These are phyloP conservation scores for Pundamilia nyererei DNA, from an alignment of 2,113 vertebrate species.

Conservation along the genomic window DNA sequence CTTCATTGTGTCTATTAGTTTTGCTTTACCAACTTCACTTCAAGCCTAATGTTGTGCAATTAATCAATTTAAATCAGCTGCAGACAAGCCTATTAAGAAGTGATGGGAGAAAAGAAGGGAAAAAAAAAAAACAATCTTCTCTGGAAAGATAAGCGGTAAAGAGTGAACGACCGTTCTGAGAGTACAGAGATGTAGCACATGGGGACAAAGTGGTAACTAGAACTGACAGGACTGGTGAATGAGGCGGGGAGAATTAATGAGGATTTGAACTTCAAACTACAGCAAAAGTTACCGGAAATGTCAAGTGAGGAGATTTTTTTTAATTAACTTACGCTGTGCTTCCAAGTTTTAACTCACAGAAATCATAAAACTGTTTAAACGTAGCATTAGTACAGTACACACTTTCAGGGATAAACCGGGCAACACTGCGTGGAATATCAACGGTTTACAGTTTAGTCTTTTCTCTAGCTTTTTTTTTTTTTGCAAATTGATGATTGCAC, in stretches of 20 bases:
- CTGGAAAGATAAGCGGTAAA: slow-evolving; percentile 5
- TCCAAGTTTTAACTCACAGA: background rate
- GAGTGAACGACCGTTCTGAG: background rate
- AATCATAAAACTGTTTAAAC: background rate
- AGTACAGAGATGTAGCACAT: background rate
- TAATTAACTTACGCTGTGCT: background rate
- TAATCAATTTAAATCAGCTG: slow-evolving; percentile 30
- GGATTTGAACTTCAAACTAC: background rate
- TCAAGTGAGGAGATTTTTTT: background rate
- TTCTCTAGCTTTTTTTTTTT: background rate
- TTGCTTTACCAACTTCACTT: background rate
- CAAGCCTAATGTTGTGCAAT: slow-evolving; percentile 13
- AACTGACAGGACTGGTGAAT: slow-evolving; percentile 18
- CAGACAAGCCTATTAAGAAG: slow-evolving; percentile 23
- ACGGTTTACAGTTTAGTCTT: background rate
- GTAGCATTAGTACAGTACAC: background rate
- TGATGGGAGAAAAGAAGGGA: background rate
- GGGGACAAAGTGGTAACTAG: background rate
- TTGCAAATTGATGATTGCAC: background rate
- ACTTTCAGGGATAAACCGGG: background rate
- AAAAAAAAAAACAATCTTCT: background rate
- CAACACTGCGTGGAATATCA: background rate
- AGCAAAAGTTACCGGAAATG: background rate
- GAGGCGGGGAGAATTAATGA: slow-evolving; percentile 18
- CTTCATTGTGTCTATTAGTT: slow-evolving; percentile 14